These are phyloP conservation scores for Phytoseiulus persimilis DNA, from an alignment of 2,888 invertebrate genomes.

Conservation along the genomic window DNA sequence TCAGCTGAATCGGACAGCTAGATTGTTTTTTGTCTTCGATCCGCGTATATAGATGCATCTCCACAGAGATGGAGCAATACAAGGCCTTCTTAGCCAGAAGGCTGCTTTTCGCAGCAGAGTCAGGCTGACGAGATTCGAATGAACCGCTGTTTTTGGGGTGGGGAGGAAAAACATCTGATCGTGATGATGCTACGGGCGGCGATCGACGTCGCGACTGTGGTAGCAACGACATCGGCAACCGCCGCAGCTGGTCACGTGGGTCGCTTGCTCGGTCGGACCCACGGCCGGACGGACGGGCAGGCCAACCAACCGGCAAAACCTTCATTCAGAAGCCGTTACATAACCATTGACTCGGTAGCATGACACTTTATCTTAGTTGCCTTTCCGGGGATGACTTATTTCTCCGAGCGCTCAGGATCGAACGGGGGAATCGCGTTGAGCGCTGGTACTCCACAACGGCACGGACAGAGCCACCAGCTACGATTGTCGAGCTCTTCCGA, in stretches of 20 bases:
- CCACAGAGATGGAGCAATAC: background rate
- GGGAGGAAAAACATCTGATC: slow-evolving; percentile 5
- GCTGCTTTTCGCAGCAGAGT: background rate
- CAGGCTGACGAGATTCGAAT: background rate
- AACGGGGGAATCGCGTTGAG: background rate
- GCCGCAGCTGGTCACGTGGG: background rate
- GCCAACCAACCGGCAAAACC: background rate
- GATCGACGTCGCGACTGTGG: background rate
- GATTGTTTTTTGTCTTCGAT: background rate
- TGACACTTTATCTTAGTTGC: background rate
- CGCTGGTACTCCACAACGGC: too few relatives aligned
- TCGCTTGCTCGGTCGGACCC: background rate
- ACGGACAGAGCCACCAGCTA: too few relatives aligned
- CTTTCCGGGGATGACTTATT: background rate
- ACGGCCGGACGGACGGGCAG: background rate
- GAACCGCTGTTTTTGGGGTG: background rate
- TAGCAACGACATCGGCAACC: background rate
- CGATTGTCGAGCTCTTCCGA: background rate
- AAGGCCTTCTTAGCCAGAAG: background rate
- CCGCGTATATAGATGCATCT: background rate
- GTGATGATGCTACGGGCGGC: background rate
- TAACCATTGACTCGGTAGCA: background rate
- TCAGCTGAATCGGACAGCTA: background rate
- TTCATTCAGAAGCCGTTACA: background rate
- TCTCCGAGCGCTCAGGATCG: background rate